phyloP scores from a whole-genome alignment of 2,888 invertebrate species.

The Pyrocoelia pectoralis region DNA sequence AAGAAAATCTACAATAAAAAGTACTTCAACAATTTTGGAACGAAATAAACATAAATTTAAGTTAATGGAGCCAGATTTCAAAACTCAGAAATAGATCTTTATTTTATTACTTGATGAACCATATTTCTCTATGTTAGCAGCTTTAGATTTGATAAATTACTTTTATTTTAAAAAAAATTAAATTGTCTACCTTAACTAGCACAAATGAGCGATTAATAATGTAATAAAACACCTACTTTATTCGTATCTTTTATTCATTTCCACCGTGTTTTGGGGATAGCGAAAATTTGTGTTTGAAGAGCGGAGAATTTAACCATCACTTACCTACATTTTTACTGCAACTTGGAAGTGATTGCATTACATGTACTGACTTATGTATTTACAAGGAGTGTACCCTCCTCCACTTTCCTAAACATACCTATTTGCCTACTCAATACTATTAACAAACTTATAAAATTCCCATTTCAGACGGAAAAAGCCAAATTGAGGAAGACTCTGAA shows the following conservation, averaged over 20 bases:
- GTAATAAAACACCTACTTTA: background rate
- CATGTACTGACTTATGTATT: too few relatives aligned
- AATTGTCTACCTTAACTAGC: background rate
- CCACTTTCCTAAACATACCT: too few relatives aligned
- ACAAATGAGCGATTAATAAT: background rate
- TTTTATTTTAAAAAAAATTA: background rate
- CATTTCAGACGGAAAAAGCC: too few relatives aligned
- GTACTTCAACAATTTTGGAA: constrained; percentile 3
- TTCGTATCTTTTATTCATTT: background rate
- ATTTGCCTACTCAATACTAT: too few relatives aligned
- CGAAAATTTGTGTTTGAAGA: too few relatives aligned
- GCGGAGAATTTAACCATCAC: too few relatives aligned
- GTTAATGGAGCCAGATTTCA: constrained; percentile 12
- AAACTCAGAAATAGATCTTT: constrained; percentile 14
- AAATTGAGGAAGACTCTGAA: too few relatives aligned
- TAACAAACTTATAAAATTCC: too few relatives aligned
- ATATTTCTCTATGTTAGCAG: constrained; percentile 8
- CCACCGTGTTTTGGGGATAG: too few relatives aligned
- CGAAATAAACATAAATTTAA: constrained; percentile 10
- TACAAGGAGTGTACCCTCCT: too few relatives aligned
- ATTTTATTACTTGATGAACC: constrained; percentile 12
- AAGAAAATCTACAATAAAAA: constrained; percentile 6
- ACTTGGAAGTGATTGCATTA: too few relatives aligned
- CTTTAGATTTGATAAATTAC: constrained; percentile 11
- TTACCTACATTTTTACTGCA: too few relatives aligned